Evolutionary conservation across 2,888 invertebrate genomes (phyloP), one percentile per base, ranked within the genome.

Genomic region (Leptinotarsa rubiginosa): DNA sequence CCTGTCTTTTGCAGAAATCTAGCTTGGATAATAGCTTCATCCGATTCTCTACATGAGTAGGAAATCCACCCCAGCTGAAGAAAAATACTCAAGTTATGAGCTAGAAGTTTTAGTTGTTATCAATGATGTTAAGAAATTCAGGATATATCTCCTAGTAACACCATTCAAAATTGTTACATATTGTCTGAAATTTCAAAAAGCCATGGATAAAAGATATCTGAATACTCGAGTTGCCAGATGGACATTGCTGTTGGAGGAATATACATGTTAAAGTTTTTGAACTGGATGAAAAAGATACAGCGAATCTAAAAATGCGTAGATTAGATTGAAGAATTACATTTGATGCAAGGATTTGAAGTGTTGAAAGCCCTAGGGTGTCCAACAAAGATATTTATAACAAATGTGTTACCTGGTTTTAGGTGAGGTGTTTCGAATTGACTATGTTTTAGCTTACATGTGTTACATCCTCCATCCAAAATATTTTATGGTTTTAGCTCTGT

Each of bases 51-150:
- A 74, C 64, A 77, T 81, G 72, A 83, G 82, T 62, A 74, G 76
- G 52, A 83, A 83, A 69, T 82, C 82, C 0, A 82, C 82, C 0
- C 75, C 77, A 4, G 80, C 83, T 7, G 83, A 86, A 76, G 77
- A 79, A 50, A 82, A 81, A 69, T 86, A 84, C 65, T 69, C 73
- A 18, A 83, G 84, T 47, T 87, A 86, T 71, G 85, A 86, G 59
- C 72, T 87, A 3, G 85, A 87, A 79, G 83, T 85, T 3, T 71
- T 86, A 7, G 85, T 84, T 0, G 78, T 86, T 7, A 80, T 86
- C 12, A 73, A 83, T 77, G 82, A 85, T 0, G 65, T 86, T 0
- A 84, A 85, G 49, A 85, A 84, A 68, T 86, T 86, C 77, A 62
- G 84, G 16, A 75, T 83, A 0, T 86, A 85, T 75, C 69, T 86